Evolutionary conservation across 2,797 vertebrate genomes (phyloP).

Genomic region (Miichthys miiuy): DNA sequence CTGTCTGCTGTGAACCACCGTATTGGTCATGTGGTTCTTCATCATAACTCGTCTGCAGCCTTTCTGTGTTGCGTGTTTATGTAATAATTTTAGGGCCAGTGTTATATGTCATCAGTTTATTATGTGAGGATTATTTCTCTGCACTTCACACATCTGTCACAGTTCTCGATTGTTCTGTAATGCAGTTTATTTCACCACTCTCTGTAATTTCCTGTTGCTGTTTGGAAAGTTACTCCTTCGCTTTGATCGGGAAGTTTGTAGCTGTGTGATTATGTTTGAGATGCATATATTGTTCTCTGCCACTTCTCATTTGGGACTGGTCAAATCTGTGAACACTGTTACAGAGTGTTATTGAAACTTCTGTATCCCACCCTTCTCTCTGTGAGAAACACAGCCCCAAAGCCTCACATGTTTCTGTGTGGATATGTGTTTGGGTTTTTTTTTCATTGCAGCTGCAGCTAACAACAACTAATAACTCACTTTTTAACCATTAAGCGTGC

Average conservation of each 20-base stretch:
- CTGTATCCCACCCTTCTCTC: conserved; percentile 10
- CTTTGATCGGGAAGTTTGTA: not conserved
- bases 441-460: not conserved
- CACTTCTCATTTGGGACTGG: not conserved
- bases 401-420: not conserved
- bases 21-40: not conserved
- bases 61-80: not conserved
- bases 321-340: not conserved
- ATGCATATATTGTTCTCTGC: not conserved
- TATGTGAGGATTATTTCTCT: not conserved
- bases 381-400: not conserved
- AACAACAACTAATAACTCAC: not conserved
- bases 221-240: not conserved
- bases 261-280: not conserved
- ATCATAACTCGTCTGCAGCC: not conserved
- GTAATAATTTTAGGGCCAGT: not conserved
- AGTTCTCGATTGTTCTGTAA: conserved; percentile 2
- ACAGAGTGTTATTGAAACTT: conserved; percentile 3
- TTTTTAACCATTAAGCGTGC: not conserved
- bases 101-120: not conserved
- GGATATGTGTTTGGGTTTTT: not conserved
- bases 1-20: conserved; percentile 14
- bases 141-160: not conserved
- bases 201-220: conserved; percentile 40
- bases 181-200: conserved; percentile 38